A percentile compares a stretch with the other conserved stretches of the same genome.
These are phyloP conservation scores for Podiceps cristatus DNA, from an alignment of 2,113 vertebrate genomes.

Conservation along the genomic window DNA sequence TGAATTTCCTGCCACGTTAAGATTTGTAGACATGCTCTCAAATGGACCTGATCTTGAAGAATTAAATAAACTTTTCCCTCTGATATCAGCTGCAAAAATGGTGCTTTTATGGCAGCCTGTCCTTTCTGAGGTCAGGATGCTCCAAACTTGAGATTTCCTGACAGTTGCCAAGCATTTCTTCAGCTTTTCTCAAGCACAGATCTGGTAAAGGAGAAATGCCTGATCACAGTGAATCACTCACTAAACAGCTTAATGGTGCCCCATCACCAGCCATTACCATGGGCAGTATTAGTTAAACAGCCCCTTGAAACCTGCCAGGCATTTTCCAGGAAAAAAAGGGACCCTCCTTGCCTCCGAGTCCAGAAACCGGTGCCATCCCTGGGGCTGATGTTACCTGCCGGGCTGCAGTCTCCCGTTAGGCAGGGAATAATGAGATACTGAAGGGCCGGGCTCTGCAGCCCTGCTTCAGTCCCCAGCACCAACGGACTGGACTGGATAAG, in stretches of 20 bases:
- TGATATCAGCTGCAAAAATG: neutral
- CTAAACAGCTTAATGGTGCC: neutral
- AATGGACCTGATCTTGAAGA: neutral
- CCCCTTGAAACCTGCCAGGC: neutral
- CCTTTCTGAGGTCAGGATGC: neutral
- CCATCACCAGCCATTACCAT: neutral
- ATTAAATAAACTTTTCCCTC: neutral
- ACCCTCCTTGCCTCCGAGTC: fast-evolving
- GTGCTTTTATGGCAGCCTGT: neutral
- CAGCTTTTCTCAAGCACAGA: neutral
- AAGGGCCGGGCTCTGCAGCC: neutral
- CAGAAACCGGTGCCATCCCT: neutral
- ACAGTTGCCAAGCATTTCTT: neutral
- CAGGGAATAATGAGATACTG: fast-evolving
- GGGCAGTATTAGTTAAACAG: neutral
- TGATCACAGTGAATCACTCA: neutral
- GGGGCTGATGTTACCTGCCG: fast-evolving
- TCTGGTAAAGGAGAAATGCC: neutral
- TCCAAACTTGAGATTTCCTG: neutral
- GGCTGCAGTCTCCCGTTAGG: neutral
- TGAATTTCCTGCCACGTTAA: neutral
- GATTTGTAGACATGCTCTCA: neutral
- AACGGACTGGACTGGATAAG: neutral
- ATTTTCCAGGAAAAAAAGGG: neutral
- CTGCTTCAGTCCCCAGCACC: neutral